A percentile compares a stretch with the other conserved stretches of the same genome.
phyloP scores from a whole-genome alignment of 2,888 invertebrate species.

The Apodemia duryi region DNA sequence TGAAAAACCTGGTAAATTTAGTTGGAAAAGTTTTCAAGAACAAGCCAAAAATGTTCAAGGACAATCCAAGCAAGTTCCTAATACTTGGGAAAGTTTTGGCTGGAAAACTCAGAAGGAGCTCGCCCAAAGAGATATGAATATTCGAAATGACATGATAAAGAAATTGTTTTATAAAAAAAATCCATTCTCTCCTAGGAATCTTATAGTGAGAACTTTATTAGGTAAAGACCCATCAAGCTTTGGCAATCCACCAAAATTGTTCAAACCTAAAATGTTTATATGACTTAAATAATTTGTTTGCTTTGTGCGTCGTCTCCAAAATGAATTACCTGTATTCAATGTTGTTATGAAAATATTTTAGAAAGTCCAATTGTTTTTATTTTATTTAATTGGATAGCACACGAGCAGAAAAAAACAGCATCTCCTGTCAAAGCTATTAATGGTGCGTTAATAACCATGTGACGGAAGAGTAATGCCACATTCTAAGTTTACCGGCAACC shows the following conservation, averaged over 20 bases:
- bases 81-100: constrained; percentile 42
- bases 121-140: constrained; percentile 49
- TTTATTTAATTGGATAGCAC: not conserved
- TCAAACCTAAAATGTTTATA: constrained; percentile 52
- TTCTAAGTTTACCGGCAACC: no score
- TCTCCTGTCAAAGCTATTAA: no score
- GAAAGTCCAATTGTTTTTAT: not conserved
- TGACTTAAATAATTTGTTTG: constrained; percentile 30
- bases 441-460: no score
- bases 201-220: constrained; percentile 55
- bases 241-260: constrained; percentile 46
- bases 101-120: constrained; percentile 51
- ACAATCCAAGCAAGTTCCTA: constrained; percentile 36
- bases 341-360: not conserved
- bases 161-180: constrained; percentile 62
- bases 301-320: not conserved
- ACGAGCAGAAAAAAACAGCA: no score
- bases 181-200: constrained; percentile 61
- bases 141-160: constrained; percentile 56
- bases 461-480: no score
- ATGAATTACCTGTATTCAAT: not conserved
- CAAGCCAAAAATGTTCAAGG: constrained; percentile 40
- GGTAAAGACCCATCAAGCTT: constrained; percentile 58
- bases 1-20: constrained; percentile 37
- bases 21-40: constrained; percentile 51